A percentile compares a stretch with the other conserved stretches of the same genome.
Evolutionary conservation across 1,140 invertebrate genomes (phyloP).

Genomic region (Caerostris darwini): DNA sequence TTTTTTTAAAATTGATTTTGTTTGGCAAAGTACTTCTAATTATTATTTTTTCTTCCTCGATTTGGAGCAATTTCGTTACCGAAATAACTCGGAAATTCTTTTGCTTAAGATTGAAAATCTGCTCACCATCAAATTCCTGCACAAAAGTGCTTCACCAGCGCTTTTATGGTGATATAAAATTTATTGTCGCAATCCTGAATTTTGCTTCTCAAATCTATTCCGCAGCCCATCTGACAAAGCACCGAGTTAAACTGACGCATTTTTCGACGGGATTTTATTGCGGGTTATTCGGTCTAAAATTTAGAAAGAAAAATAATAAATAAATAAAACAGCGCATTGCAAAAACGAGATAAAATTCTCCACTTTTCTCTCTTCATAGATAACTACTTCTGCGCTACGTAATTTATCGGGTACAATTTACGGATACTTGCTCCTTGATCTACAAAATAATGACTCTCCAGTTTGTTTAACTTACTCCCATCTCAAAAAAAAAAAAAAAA

Average conservation of each 20-base stretch:
- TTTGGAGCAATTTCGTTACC: too few species aligned
- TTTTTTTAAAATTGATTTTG: too few species aligned
- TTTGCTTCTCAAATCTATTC: constrained; percentile 32
- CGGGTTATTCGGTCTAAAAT: neutral
- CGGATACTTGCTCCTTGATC: constrained; percentile 63
- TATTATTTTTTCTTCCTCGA: too few species aligned
- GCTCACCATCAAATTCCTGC: neutral
- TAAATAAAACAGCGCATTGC: neutral
- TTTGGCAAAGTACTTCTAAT: too few species aligned
- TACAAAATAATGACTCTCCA: constrained; percentile 63
- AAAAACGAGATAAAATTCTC: constrained; percentile 69
- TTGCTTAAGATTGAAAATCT: constrained; percentile 21
- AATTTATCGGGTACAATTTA: constrained; percentile 75
- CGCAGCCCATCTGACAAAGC: neutral
- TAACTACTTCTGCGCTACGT: constrained; percentile 50
- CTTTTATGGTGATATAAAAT: constrained; percentile 32
- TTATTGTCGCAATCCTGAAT: constrained; percentile 39
- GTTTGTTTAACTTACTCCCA: constrained; percentile 71
- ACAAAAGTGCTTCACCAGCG: neutral
- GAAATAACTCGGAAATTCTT: constrained; percentile 18
- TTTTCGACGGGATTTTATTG: constrained; percentile 47
- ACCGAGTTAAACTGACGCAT: constrained; percentile 33
- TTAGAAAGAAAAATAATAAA: neutral
- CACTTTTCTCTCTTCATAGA: constrained; percentile 31
- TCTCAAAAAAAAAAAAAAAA: neutral